Base-by-base conservation (phyloP, 2,888 invertebrate genomes). In the Endotricha flammealis region DNA sequence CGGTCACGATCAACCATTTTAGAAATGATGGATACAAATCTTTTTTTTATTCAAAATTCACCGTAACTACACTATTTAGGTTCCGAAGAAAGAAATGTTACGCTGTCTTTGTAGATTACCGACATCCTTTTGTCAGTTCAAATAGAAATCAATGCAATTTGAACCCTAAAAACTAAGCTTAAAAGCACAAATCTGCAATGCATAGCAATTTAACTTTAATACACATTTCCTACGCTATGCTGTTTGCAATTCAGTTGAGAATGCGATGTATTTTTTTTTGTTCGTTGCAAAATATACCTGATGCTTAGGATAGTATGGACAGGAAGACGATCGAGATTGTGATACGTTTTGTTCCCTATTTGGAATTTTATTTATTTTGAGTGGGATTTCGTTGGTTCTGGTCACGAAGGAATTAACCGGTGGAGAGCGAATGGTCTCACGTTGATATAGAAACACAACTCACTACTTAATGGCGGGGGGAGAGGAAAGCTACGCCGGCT, bases 71-170 rank as follows among this genome's bases (percentile, higher is more conserved):
- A n/a, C n/a, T n/a, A n/a, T n/a, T n/a, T n/a, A n/a, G 50, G 53
- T 65, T 42, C 20, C 3, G 16, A 16, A 16, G 4, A 16, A 16
- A 16, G 6, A 16, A 16, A n/a, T n/a, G n/a, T n/a, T n/a, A n/a
- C n/a, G n/a, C n/a, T n/a, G n/a, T 35, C 67, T 69, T 67, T 71
- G 61, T 63, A 48, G 53, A 49, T 54, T 50, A 58, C 70, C 74
- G 71, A 64, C 66, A 55, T 49, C 48, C 48, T 53, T 33, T 20
- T 16, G 42, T 42, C 48, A 46, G 43, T 25, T 45, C 32, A 8
- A 34, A 43, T 29, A 42, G 47, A 37, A 45, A 46, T 47, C 57
- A 50, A 53, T 41, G 46, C 47, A 67, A 47, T 61, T 50, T 48
- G 41, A 36, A 46, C 62, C 65, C 58, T 67, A 62, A 64, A 41